Conservation (phyloP, 2,113 vertebrate species). For the Apodemus sylvaticus region DNA sequence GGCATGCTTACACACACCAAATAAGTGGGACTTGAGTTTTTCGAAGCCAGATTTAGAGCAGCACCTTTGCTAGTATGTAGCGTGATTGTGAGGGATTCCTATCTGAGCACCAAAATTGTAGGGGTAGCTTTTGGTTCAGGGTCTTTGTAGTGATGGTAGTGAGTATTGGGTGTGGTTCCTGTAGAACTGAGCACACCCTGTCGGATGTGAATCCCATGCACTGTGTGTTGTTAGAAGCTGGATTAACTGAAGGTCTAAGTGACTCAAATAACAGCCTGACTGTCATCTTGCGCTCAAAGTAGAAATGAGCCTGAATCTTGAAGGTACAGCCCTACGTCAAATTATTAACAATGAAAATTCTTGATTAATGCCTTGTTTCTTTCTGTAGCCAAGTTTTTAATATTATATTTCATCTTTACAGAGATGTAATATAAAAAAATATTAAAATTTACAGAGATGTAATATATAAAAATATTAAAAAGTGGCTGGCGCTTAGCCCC, state of each 20-base stretch:
- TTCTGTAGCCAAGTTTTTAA: background rate
- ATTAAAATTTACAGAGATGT: background rate
- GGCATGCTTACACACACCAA: background rate
- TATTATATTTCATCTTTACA: background rate
- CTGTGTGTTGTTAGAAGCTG: background rate
- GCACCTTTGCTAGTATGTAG: background rate
- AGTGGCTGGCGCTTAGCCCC: background rate
- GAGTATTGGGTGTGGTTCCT: background rate
- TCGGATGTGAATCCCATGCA: background rate
- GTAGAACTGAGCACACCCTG: background rate
- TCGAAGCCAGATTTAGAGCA: background rate
- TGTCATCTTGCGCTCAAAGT: background rate
- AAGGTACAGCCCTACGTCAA: conserved; percentile 11
- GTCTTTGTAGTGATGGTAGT: background rate
- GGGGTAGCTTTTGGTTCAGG: background rate
- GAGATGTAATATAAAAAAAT: background rate
- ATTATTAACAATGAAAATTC: background rate
- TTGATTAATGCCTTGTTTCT: background rate
- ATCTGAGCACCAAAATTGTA: background rate
- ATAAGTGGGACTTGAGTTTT: no score
- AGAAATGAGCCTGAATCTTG: conserved; percentile 3
- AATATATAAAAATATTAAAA: background rate
- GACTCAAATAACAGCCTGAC: background rate
- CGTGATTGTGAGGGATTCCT: conserved; percentile 10
- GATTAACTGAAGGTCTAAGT: background rate